Conservation (phyloP, 2,113 vertebrate species). For the Candoia aspera region DNA sequence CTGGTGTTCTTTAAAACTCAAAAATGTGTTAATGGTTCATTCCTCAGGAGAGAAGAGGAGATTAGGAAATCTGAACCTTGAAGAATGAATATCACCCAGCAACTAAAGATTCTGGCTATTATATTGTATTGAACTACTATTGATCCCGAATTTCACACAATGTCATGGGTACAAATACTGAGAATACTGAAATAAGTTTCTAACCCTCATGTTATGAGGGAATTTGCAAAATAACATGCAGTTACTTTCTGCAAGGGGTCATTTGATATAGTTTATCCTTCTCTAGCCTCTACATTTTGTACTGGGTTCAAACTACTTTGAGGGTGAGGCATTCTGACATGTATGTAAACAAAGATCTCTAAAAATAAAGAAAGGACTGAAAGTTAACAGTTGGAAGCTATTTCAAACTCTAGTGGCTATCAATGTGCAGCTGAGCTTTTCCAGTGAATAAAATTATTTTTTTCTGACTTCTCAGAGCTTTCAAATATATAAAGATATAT, state of each 20-base stretch:
- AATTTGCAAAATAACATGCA: neutral
- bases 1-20: slow-evolving; percentile 1
- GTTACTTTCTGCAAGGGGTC: neutral
- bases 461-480: neutral
- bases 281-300: neutral
- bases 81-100: slow-evolving; percentile 9
- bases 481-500: neutral
- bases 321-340: neutral
- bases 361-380: neutral
- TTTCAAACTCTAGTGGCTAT: neutral
- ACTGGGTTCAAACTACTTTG: neutral
- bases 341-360: neutral
- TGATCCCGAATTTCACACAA: slow-evolving; percentile 1
- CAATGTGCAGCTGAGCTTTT: neutral
- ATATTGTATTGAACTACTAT: neutral
- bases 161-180: neutral
- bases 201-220: neutral
- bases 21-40: neutral
- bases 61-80: neutral
- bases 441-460: neutral
- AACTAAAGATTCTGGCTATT: slow-evolving; percentile 7
- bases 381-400: neutral
- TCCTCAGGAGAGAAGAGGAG: neutral
- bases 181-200: neutral
- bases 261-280: neutral